Conservation (phyloP, 1,140 invertebrate genomes). For the Drosophila chauvacae region DNA sequence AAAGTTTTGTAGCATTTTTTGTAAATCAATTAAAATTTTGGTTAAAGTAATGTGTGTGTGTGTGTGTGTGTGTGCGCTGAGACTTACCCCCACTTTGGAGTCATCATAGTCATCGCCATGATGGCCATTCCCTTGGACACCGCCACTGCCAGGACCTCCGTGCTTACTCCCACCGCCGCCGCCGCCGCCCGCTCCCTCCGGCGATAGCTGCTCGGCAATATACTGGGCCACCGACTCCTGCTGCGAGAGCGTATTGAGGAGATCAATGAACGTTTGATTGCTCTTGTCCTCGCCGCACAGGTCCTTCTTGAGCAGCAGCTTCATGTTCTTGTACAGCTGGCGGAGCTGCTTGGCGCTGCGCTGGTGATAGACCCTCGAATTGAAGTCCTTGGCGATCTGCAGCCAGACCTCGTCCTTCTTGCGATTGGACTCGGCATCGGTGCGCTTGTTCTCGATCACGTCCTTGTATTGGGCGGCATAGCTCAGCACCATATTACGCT, state of each 20-base stretch:
- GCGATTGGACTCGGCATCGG: conserved; percentile 83
- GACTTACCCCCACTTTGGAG: conserved; percentile 65
- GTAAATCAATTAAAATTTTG: neutral
- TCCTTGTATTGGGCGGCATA: conserved; percentile 83
- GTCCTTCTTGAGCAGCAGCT: conserved; percentile 81
- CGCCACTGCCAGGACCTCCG: conserved; percentile 13
- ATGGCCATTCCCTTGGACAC: conserved; percentile 37
- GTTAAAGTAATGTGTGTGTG: neutral
- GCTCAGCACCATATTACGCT: conserved; percentile 83
- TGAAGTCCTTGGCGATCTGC: conserved; percentile 83
- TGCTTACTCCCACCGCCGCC: conserved; percentile 34
- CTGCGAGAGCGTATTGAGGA: conserved; percentile 77
- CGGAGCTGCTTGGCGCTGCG: conserved; percentile 80
- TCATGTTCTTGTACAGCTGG: conserved; percentile 83
- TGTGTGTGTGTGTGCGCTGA: neutral
- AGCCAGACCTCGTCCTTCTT: conserved; percentile 84
- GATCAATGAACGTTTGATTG: conserved; percentile 76
- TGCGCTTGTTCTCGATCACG: conserved; percentile 83
- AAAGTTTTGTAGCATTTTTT: neutral
- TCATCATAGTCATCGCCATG: conserved; percentile 76
- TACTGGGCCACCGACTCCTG: conserved; percentile 78
- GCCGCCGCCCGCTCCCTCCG: conserved; percentile 62
- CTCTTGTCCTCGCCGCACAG: conserved; percentile 78
- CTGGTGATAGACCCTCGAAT: conserved; percentile 79
- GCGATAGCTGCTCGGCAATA: conserved; percentile 76